These are phyloP conservation scores for Leptopilina boulardi DNA, from an alignment of 1,140 invertebrate species.

Conservation along the genomic window DNA sequence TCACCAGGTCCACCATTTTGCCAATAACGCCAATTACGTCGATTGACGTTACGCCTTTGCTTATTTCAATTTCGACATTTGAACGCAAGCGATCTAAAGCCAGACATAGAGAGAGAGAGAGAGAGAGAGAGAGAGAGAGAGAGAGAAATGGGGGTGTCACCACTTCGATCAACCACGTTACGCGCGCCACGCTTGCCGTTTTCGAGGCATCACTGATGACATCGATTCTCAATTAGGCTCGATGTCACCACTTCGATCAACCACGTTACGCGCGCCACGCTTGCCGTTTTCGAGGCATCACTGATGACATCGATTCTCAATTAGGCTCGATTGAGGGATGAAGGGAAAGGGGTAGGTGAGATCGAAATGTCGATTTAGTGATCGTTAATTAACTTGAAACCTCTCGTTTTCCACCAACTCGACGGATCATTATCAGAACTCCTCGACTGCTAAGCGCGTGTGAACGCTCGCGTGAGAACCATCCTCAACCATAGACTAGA, in stretches of 20 bases:
- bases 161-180: constrained; percentile 8
- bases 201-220: constrained; percentile 14
- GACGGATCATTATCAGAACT: constrained; percentile 28
- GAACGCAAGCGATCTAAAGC: constrained; percentile 12
- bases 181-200: background rate
- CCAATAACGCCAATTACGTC: constrained; percentile 47
- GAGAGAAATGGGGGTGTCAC: background rate
- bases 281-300: background rate
- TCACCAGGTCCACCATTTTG: constrained; percentile 34
- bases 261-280: background rate
- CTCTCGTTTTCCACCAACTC: constrained; percentile 27
- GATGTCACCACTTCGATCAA: no score
- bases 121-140: background rate
- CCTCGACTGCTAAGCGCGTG: constrained; percentile 19
- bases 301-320: constrained; percentile 29
- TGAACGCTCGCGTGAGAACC: constrained; percentile 26
- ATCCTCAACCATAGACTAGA: background rate
- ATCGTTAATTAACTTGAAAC: constrained; percentile 24
- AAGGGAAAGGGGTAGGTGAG: background rate
- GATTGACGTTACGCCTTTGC: constrained; percentile 45
- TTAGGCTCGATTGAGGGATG: background rate
- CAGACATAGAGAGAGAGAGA: background rate
- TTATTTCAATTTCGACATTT: constrained; percentile 1
- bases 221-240: constrained; percentile 27
- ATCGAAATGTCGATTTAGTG: constrained; percentile 19